phyloP scores from a whole-genome alignment of 1,140 invertebrate species.

The Bombus pascuorum region DNA sequence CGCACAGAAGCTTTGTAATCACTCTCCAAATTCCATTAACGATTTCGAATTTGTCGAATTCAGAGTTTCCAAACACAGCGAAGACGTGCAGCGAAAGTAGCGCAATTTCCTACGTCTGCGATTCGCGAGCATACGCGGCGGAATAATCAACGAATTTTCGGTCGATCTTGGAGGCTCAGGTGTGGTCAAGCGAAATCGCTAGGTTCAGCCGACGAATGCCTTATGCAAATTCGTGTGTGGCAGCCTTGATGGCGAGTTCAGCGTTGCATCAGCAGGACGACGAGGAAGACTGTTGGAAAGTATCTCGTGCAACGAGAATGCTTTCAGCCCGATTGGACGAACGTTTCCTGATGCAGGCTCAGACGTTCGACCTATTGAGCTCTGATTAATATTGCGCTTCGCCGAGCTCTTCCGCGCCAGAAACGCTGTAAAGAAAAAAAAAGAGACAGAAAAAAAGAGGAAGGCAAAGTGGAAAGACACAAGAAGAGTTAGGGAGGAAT shows the following conservation, averaged over 20 bases:
- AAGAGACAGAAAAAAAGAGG: background rate
- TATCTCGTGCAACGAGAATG: slow-evolving; percentile 66
- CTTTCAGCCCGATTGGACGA: slow-evolving; percentile 72
- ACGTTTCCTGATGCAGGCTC: slow-evolving; percentile 63
- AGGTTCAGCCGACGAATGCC: slow-evolving; percentile 13
- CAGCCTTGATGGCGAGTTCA: slow-evolving; percentile 36
- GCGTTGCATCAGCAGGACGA: slow-evolving; percentile 48
- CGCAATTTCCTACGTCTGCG: background rate
- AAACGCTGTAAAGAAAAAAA: slow-evolving; percentile 21
- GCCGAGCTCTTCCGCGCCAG: slow-evolving; percentile 7
- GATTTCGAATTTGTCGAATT: no score
- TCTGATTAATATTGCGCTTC: slow-evolving; percentile 72
- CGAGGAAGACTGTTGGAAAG: slow-evolving; percentile 47
- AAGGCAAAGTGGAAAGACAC: no score
- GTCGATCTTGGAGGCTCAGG: background rate
- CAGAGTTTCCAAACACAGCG: no score
- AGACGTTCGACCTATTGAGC: slow-evolving; percentile 67
- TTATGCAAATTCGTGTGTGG: slow-evolving; percentile 31
- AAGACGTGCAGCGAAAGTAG: no score
- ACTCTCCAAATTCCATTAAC: no score
- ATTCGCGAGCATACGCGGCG: background rate
- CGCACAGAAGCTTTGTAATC: no score
- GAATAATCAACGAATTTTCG: background rate
- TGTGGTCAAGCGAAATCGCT: slow-evolving; percentile 1
- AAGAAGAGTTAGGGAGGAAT: background rate